phyloP scores from a whole-genome alignment of 2,113 vertebrate genomes.

The Ptyas mucosa region DNA sequence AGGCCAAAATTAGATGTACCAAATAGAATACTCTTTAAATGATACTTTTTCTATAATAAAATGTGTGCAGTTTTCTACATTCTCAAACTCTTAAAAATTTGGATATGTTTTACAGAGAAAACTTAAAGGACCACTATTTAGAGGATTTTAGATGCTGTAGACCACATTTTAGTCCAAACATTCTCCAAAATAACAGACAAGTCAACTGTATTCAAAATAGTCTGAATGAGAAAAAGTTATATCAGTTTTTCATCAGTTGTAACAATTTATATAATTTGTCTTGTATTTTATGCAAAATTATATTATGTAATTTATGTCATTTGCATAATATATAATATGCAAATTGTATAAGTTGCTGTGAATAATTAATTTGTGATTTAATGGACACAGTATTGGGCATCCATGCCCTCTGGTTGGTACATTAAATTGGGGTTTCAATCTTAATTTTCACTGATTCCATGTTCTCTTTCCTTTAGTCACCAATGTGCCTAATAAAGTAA shows the following conservation, averaged over 20 bases:
- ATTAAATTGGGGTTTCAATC: not conserved
- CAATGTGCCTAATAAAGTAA: not conserved
- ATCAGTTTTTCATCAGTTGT: not conserved
- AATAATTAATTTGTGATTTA: not conserved
- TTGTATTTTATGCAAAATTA: not conserved
- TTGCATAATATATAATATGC: not conserved
- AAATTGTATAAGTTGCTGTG: not conserved
- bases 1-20: constrained; percentile 52
- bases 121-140: not conserved
- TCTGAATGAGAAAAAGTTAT: not conserved
- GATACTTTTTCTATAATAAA: constrained; percentile 51
- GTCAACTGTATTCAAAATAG: not conserved
- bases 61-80: constrained; percentile 36
- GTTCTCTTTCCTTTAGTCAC: constrained; percentile 28
- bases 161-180: not conserved
- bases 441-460: not conserved
- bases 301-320: not conserved
- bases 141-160: not conserved
- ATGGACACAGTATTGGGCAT: not conserved
- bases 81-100: not conserved
- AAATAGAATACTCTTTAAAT: constrained; percentile 53
- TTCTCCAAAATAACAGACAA: not conserved
- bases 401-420: not conserved
- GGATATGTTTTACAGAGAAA: not conserved
- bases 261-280: not conserved